These are phyloP conservation scores for Pipistrellus kuhlii DNA, from an alignment of 2,797 vertebrate genomes.

Conservation along the genomic window DNA sequence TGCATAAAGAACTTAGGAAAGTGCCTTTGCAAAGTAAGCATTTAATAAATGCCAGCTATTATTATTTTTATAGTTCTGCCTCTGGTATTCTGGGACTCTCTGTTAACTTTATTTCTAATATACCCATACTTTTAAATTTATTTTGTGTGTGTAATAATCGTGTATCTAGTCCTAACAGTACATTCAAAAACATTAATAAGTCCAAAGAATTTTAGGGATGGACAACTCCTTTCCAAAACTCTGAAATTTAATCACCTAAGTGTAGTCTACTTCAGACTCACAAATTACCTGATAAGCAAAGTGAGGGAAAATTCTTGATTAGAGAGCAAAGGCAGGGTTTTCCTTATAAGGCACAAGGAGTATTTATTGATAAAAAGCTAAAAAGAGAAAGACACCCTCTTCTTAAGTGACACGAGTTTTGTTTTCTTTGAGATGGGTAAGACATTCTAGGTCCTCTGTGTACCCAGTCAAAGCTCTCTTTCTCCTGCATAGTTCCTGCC, in stretches of 20 bases:
- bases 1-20: neutral
- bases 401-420: neutral
- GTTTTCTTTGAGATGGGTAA: neutral
- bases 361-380: neutral
- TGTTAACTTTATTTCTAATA: neutral
- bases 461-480: neutral
- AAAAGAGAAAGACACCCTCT: neutral
- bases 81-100: neutral
- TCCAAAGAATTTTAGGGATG: neutral
- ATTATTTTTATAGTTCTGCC: slow-evolving; percentile 27
- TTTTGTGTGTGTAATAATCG: neutral
- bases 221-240: neutral
- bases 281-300: neutral
- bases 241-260: neutral
- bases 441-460: neutral
- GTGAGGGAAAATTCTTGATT: neutral
- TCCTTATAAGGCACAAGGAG: neutral
- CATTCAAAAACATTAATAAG: neutral
- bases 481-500: neutral
- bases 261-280: neutral
- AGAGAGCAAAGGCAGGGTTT: neutral
- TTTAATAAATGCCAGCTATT: neutral
- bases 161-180: neutral
- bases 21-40: neutral
- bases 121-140: neutral